A percentile compares a stretch with the other conserved stretches of the same genome.
These are phyloP conservation scores for Rattus rattus DNA, from an alignment of 2,113 vertebrate genomes.

Conservation along the genomic window DNA sequence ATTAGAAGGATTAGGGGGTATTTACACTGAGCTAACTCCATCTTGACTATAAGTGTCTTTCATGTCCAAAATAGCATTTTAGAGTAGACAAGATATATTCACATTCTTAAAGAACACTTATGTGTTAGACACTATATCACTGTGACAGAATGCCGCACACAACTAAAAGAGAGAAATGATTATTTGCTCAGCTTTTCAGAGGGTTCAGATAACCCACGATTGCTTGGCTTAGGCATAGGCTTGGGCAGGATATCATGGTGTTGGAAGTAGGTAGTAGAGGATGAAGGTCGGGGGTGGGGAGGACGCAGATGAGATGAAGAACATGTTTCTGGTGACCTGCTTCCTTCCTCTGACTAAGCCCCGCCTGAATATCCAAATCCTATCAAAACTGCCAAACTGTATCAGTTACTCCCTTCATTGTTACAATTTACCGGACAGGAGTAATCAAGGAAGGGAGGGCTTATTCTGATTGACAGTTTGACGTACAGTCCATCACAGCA, in stretches of 20 bases:
- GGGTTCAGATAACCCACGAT: not conserved
- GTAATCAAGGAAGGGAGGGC: not conserved
- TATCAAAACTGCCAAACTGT: not conserved
- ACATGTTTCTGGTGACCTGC: not conserved
- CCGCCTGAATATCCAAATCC: not conserved
- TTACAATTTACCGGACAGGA: not conserved
- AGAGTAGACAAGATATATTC: not conserved
- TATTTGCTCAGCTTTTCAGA: not conserved
- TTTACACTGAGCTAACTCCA: not conserved
- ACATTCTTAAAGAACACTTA: not conserved
- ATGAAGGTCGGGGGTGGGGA: not conserved
- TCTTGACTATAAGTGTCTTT: not conserved
- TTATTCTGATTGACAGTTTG: no score
- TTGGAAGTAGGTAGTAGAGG: not conserved
- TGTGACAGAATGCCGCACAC: not conserved
- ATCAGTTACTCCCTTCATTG: not conserved
- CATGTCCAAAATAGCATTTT: not conserved
- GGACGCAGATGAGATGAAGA: not conserved
- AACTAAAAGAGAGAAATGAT: not conserved
- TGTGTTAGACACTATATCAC: not conserved
- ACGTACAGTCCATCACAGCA: not conserved
- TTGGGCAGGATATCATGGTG: not conserved
- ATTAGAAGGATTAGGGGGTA: not conserved
- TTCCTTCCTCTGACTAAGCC: not conserved
- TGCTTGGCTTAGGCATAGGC: not conserved